Evolutionary conservation across 2,797 vertebrate species (phyloP).

Genomic region (Anomalospiza imberbis): DNA sequence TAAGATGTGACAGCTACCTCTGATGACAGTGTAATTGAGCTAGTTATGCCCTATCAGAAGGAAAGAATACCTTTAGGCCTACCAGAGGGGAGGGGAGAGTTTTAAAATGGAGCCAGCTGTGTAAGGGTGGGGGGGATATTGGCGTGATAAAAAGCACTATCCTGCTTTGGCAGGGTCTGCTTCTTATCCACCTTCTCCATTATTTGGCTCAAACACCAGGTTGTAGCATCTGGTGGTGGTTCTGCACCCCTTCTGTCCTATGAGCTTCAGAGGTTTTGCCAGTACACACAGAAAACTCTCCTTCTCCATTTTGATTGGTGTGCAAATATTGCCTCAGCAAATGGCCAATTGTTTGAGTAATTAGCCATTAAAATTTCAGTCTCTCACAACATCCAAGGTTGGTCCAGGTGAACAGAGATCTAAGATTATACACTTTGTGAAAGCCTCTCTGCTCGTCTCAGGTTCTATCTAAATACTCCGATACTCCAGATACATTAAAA

Average conservation of each 20-base stretch:
- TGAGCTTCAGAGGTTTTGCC: neutral
- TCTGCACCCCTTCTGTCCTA: neutral
- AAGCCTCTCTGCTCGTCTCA: neutral
- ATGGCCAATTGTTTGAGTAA: neutral
- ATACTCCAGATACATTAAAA: neutral
- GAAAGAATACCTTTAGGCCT: neutral
- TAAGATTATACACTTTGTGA: neutral
- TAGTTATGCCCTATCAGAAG: neutral
- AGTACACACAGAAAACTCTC: neutral
- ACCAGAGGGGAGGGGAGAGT: accelerated
- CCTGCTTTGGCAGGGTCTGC: neutral
- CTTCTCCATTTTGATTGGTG: neutral
- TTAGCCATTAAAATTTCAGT: neutral
- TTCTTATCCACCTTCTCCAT: neutral
- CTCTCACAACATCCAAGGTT: neutral
- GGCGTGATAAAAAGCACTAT: neutral
- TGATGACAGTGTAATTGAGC: neutral
- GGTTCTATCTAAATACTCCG: neutral
- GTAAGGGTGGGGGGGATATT: neutral
- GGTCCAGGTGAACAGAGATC: neutral
- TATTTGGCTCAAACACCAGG: neutral
- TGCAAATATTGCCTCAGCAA: neutral
- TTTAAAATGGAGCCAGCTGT: neutral
- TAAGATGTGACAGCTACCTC: neutral
- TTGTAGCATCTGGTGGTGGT: too few species aligned